Base-by-base conservation (phyloP, 2,888 invertebrate species). In the Campoplex nolae region DNA sequence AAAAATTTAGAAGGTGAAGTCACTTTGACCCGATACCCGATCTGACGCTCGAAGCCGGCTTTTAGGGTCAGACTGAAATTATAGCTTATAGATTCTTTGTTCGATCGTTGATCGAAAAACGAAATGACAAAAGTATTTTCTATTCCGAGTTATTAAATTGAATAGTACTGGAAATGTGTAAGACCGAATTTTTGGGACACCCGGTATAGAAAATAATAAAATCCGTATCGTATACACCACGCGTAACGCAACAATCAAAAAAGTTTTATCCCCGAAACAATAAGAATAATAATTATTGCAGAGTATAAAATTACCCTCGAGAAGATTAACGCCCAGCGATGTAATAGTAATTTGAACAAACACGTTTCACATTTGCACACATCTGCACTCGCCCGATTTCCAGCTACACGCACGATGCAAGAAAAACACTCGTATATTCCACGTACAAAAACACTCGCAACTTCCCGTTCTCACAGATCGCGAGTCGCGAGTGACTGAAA, bases 401-500 rank as follows among this genome's bases (percentile, higher is more conserved):
- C 2, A 48, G 18, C 3, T 9, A 51, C 51, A 71, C 74, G 3
- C 74, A 35, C 23, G n/a, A 11, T 68, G n/a, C 68, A 38, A 68
- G n/a, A n/a, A 4, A 70, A 23, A 71, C 51, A 71, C 48, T 71
- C n/a, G 35, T n/a, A 6, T 38, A 38, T 3, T 45, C 16, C 7
- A 28, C 70, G 23, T 48, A 71, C 16, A 70, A 42, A 9, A 70
- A 23, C 9, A 28, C 16, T 28, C 48, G 6, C 48, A 11, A n/a
- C 1, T 23, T 38, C 35, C 56, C 54, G 35, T 32, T 16, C 38
- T 35, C 74, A 56, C 74, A 7, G 38, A 18, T 38, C 56, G 28
- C 38, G n/a, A n/a, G 73, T 38, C 56, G 28, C 38, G 74, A 56
- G 54, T 54, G 56, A 74, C 74, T 74, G 35, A 38, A 13, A 56